These are phyloP conservation scores for Penaeus japonicus DNA, from an alignment of 1,140 invertebrate genomes.

Conservation along the genomic window DNA sequence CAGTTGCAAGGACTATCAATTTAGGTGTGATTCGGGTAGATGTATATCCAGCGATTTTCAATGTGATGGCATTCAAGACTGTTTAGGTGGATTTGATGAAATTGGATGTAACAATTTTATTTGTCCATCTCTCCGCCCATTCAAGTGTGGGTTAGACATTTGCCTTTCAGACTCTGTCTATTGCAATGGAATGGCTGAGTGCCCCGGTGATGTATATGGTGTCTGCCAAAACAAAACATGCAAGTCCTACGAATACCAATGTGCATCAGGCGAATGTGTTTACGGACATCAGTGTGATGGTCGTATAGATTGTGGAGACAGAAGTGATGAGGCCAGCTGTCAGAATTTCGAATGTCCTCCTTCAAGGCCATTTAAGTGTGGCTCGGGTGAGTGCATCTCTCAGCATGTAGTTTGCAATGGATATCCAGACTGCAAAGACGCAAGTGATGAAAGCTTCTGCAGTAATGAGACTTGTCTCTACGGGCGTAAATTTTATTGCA, in stretches of 20 bases:
- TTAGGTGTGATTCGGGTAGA: not conserved
- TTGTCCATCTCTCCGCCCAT: not conserved
- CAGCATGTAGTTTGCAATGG: not conserved
- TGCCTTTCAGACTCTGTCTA: not conserved
- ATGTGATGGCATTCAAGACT: not conserved
- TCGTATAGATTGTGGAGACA: not conserved
- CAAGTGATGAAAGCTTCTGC: not conserved
- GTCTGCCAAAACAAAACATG: no score
- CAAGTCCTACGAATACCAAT: no score
- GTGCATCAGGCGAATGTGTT: no score
- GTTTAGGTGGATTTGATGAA: not conserved
- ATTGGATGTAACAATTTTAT: not conserved
- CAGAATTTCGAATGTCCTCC: not conserved
- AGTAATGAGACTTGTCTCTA: not conserved
- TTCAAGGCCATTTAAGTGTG: not conserved
- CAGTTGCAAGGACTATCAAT: no score
- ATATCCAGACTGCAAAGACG: not conserved
- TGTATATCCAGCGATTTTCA: not conserved
- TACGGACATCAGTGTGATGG: not conserved
- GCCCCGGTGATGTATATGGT: no score
- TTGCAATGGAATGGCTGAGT: no score
- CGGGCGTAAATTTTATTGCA: no score
- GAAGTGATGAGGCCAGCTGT: not conserved
- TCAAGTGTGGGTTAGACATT: not conserved
- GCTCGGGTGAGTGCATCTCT: not conserved